Evolutionary conservation across 2,797 vertebrate genomes (phyloP).

Genomic region (Florisuga fusca): DNA sequence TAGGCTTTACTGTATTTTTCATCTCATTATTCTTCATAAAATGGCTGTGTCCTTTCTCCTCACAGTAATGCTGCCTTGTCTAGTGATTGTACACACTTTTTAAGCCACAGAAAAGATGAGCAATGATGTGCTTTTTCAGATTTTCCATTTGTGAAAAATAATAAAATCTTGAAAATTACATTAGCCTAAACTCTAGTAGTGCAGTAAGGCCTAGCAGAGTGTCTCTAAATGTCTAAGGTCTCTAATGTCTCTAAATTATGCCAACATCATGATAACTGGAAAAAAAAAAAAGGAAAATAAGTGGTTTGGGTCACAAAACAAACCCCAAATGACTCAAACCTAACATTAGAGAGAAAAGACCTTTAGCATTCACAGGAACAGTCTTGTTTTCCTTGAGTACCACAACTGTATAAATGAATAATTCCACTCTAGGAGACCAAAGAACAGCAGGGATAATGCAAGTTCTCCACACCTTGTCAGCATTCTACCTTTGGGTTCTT

Average conservation of each 20-base stretch:
- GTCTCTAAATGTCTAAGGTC: no score
- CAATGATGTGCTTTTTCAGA: neutral
- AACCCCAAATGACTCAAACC: neutral
- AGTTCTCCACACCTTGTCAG: neutral
- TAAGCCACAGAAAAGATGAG: neutral
- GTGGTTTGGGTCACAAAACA: neutral
- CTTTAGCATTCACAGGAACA: neutral
- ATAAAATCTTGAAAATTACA: neutral
- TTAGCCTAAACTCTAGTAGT: no score
- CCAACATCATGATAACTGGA: no score
- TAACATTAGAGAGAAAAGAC: neutral
- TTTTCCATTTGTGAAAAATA: neutral
- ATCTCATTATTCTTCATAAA: conserved; percentile 29
- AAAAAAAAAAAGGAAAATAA: no score
- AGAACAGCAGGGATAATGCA: neutral
- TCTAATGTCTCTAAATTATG: no score
- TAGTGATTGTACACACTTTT: neutral
- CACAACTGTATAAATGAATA: neutral
- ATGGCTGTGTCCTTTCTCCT: conserved; percentile 27
- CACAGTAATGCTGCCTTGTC: neutral
- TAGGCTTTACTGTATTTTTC: neutral
- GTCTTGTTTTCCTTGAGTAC: neutral
- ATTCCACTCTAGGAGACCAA: neutral
- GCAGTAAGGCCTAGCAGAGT: no score
- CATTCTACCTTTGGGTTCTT: neutral